Conservation (phyloP, 2,113 vertebrate species). For the Crotophaga sulcirostris region DNA sequence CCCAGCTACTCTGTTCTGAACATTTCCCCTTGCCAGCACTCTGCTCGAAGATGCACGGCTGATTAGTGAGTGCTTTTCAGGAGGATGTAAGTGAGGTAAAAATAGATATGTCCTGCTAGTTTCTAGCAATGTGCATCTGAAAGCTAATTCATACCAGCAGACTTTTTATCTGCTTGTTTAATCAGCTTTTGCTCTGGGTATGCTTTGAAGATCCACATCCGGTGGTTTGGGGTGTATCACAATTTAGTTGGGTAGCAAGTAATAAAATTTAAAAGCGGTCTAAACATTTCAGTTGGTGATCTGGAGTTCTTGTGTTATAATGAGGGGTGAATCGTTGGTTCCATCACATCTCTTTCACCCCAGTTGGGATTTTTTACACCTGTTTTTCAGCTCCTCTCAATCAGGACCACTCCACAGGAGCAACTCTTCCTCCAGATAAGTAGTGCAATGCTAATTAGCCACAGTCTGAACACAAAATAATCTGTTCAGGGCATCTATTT, state of each 20-base stretch:
- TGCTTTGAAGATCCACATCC: not conserved
- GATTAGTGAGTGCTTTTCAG: not conserved
- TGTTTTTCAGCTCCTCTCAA: not conserved
- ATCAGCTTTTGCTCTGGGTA: not conserved
- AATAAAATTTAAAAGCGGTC: not conserved
- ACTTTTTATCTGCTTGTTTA: not conserved
- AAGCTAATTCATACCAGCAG: not conserved
- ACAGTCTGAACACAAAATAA: not conserved
- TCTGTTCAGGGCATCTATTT: not conserved
- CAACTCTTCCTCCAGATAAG: not conserved
- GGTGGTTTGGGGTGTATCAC: not conserved
- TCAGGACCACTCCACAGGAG: not conserved
- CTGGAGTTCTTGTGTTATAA: not conserved
- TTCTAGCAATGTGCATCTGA: not conserved
- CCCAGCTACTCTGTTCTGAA: not conserved
- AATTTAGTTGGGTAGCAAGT: not conserved
- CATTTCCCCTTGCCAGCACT: not conserved
- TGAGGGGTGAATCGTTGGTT: not conserved
- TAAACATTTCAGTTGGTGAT: not conserved
- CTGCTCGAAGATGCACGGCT: not conserved
- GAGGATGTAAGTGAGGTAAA: constrained; percentile 14
- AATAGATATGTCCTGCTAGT: not conserved
- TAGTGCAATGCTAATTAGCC: not conserved
- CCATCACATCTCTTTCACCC: not conserved
- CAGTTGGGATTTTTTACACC: not conserved